phyloP scores from a whole-genome alignment of 1,140 invertebrate genomes.

The Parasteatoda tepidariorum region DNA sequence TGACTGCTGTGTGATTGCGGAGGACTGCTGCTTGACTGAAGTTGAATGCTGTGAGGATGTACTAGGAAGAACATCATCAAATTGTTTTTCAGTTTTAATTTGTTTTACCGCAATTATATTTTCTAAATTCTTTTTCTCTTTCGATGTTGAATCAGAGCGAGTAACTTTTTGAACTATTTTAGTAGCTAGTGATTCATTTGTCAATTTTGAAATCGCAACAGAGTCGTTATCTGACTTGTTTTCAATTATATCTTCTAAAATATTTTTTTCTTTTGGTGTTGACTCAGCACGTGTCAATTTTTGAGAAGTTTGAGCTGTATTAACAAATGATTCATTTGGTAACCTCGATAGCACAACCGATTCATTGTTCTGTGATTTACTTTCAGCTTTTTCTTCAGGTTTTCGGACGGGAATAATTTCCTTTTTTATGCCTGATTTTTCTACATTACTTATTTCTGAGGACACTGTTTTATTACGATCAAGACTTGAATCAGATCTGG shows the following conservation, averaged over 20 bases:
- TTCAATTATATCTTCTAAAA: not conserved
- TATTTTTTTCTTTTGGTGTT: constrained; percentile 1
- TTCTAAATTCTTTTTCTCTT: no score
- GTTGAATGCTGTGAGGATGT: no score
- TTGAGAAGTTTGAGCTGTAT: not conserved
- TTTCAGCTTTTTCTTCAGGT: not conserved
- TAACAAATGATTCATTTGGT: not conserved
- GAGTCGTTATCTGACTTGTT: no score
- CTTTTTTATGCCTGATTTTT: not conserved
- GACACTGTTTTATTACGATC: constrained; percentile 1
- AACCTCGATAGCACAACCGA: not conserved
- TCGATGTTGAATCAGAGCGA: no score
- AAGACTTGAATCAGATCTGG: constrained; percentile 27
- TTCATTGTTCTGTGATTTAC: not conserved
- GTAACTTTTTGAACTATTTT: no score
- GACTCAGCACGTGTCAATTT: not conserved
- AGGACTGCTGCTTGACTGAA: no score
- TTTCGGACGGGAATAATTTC: not conserved
- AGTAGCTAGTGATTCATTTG: no score
- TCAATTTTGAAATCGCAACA: no score
- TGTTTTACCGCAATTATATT: no score
- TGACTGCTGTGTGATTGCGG: no score
- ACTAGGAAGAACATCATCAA: no score
- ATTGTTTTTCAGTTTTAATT: no score
- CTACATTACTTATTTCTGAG: not conserved